These are phyloP conservation scores for Ameiurus melas DNA, from an alignment of 2,113 vertebrate genomes.

Conservation along the genomic window DNA sequence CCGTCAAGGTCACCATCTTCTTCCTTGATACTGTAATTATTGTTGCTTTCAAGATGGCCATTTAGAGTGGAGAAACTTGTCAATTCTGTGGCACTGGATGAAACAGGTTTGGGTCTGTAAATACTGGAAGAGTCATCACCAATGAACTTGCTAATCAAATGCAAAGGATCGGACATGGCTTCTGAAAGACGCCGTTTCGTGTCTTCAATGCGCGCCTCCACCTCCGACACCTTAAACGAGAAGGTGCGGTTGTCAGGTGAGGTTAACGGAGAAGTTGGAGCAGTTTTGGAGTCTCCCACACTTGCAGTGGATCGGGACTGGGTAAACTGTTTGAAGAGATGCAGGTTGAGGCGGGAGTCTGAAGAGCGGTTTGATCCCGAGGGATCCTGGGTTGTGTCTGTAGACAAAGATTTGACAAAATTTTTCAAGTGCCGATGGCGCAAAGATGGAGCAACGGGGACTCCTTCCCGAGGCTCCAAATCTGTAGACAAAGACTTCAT, in stretches of 20 bases:
- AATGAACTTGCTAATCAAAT: slow-evolving; percentile 97
- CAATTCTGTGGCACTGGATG: slow-evolving; percentile 92
- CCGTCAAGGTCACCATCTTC: slow-evolving; percentile 84
- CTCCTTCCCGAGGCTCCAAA: slow-evolving; percentile 86
- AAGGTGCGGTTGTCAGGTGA: slow-evolving; percentile 93
- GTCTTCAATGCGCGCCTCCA: slow-evolving; percentile 97
- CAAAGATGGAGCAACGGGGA: slow-evolving; percentile 63
- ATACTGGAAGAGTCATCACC: slow-evolving; percentile 85
- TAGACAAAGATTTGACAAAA: slow-evolving; percentile 94
- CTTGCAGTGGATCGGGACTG: slow-evolving; percentile 81
- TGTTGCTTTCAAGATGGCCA: slow-evolving; percentile 89
- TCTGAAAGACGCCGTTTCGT: slow-evolving; percentile 93
- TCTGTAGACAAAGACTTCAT: slow-evolving; percentile 92
- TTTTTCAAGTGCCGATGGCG: slow-evolving; percentile 92
- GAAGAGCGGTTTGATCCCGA: slow-evolving; percentile 72
- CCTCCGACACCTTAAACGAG: slow-evolving; percentile 94
- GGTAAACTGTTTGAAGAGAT: slow-evolving; percentile 95
- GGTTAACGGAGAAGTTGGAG: slow-evolving; percentile 90
- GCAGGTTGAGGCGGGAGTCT: slow-evolving; percentile 91
- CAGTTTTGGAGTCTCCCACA: slow-evolving; percentile 88
- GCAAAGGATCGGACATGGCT: slow-evolving; percentile 94
- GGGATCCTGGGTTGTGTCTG: slow-evolving; percentile 85
- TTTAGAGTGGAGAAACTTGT: slow-evolving; percentile 82
- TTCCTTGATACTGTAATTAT: slow-evolving; percentile 95
- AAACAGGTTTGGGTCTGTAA: slow-evolving; percentile 88